A percentile compares a stretch with the other conserved stretches of the same genome.
These are phyloP conservation scores for Aptenodytes patagonicus DNA, from an alignment of 2,113 vertebrate genomes.

Conservation along the genomic window DNA sequence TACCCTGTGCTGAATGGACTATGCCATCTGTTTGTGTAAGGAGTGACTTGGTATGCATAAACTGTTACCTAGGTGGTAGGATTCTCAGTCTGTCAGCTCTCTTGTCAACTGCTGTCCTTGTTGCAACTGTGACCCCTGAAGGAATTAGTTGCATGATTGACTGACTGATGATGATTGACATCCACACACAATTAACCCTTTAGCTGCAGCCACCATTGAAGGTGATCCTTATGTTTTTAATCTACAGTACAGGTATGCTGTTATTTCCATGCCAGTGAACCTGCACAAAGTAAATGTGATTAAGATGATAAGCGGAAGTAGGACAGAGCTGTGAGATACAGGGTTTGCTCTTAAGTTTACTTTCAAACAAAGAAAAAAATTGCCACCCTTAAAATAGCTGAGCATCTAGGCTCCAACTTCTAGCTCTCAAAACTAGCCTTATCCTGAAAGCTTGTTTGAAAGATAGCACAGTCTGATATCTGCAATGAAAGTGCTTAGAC, in stretches of 20 bases:
- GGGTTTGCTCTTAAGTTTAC: not conserved
- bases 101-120: slow-evolving; percentile 49
- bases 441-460: not conserved
- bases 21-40: slow-evolving; percentile 39
- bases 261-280: not conserved
- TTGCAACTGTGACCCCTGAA: slow-evolving; percentile 65
- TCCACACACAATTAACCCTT: slow-evolving; percentile 60
- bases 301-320: not conserved
- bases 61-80: slow-evolving; percentile 38
- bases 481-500: not conserved
- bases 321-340: not conserved
- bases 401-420: not conserved
- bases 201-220: slow-evolving; percentile 15
- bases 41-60: slow-evolving; percentile 39
- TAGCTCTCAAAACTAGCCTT: not conserved
- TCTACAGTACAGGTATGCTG: not conserved
- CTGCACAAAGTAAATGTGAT: not conserved
- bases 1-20: slow-evolving; percentile 16
- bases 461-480: not conserved
- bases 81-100: slow-evolving; percentile 51
- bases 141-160: slow-evolving; percentile 65
- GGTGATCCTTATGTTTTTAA: not conserved
- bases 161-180: slow-evolving; percentile 66
- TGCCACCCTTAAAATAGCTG: not conserved
- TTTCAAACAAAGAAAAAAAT: not conserved